These are phyloP conservation scores for Fukomys damarensis DNA, from an alignment of 2,113 vertebrate species.

Conservation along the genomic window DNA sequence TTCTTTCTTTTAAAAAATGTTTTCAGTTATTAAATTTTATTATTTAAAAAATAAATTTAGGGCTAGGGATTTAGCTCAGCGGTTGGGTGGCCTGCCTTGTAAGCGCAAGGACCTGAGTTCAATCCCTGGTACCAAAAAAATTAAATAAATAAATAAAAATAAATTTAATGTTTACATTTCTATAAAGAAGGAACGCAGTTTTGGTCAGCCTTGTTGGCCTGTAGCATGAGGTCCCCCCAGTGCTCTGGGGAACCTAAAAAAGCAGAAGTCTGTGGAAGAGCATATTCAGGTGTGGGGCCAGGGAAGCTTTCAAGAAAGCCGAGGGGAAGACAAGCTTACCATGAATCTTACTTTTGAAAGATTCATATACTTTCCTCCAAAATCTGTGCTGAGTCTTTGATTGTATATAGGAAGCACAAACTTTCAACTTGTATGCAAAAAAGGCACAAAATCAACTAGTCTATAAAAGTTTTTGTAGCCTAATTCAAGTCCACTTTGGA, in stretches of 20 bases:
- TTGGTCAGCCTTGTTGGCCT: slow-evolving; percentile 65
- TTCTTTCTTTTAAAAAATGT: background rate
- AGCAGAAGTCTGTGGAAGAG: slow-evolving; percentile 55
- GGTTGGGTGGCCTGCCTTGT: no score
- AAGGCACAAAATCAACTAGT: slow-evolving; percentile 87
- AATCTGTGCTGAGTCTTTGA: slow-evolving; percentile 84
- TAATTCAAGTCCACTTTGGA: slow-evolving; percentile 85
- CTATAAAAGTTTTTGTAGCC: slow-evolving; percentile 88
- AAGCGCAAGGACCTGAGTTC: no score
- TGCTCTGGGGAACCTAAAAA: background rate
- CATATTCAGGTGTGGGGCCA: background rate
- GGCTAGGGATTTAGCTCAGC: no score
- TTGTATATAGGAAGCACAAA: slow-evolving; percentile 87
- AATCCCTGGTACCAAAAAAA: no score
- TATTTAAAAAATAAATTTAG: no score
- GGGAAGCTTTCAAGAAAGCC: slow-evolving; percentile 76
- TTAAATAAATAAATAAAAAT: no score
- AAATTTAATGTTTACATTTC: slow-evolving; percentile 83
- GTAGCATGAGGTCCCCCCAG: slow-evolving; percentile 16
- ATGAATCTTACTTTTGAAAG: slow-evolving; percentile 69
- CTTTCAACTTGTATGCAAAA: slow-evolving; percentile 85
- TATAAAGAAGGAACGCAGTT: slow-evolving; percentile 75
- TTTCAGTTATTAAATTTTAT: background rate
- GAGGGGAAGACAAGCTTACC: slow-evolving; percentile 78
- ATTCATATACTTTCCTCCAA: slow-evolving; percentile 77